Evolutionary conservation across 2,113 vertebrate genomes (phyloP).

Genomic region (Willisornis vidua): DNA sequence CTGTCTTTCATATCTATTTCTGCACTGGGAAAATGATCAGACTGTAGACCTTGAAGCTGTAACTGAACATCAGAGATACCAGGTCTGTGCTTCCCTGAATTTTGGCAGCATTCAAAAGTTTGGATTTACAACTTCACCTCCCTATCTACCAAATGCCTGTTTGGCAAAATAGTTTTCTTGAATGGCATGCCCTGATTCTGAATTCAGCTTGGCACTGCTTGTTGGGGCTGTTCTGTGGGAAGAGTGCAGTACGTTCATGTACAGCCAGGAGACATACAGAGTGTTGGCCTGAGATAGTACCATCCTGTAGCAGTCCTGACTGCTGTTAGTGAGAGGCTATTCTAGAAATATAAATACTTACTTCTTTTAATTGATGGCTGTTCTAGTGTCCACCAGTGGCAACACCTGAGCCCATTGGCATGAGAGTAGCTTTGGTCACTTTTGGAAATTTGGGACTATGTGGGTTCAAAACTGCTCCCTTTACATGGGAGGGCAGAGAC

Average conservation of each 20-base stretch:
- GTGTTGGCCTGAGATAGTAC: background rate
- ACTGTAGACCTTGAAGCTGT: background rate
- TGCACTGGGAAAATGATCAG: background rate
- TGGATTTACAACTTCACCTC: background rate
- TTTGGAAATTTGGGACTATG: background rate
- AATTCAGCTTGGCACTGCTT: background rate
- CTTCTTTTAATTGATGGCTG: background rate
- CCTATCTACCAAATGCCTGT: background rate
- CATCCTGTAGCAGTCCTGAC: background rate
- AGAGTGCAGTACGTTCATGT: background rate
- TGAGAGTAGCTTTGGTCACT: background rate
- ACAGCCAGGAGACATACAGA: background rate
- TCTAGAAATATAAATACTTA: background rate
- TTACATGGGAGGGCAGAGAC: background rate
- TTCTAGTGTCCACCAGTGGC: background rate
- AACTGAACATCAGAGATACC: background rate
- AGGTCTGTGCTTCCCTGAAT: background rate
- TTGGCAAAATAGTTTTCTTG: background rate
- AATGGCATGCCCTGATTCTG: accelerated
- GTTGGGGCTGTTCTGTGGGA: background rate
- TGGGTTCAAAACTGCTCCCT: background rate
- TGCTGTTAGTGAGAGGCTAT: background rate
- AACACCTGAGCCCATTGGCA: background rate
- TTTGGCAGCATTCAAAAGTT: background rate
- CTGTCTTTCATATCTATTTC: background rate